Percentiles rank a stretch among this genome's conserved stretches.
phyloP scores from a whole-genome alignment of 2,888 invertebrate genomes.

The Leptopilina syphax region DNA sequence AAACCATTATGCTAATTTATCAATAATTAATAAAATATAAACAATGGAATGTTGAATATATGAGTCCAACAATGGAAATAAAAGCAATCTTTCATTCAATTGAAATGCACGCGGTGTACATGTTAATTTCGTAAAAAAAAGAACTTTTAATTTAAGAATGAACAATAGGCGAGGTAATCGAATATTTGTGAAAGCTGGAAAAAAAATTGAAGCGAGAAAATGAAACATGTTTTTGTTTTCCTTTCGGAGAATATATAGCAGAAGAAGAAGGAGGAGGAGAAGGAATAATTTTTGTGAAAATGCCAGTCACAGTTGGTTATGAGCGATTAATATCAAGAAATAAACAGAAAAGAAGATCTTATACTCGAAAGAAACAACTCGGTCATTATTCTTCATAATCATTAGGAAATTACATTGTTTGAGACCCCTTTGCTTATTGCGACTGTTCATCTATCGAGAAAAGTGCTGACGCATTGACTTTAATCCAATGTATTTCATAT shows the following conservation, averaged over 20 bases:
- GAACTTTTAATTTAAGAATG: not conserved
- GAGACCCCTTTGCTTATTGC: conserved; percentile 63
- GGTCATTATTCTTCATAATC: conserved; percentile 68
- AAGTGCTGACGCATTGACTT: conserved; percentile 70
- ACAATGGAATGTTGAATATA: no score
- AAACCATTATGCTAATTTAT: no score
- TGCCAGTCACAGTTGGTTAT: conserved; percentile 67
- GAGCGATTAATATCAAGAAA: conserved; percentile 54
- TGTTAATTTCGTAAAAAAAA: no score
- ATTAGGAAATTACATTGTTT: conserved; percentile 69
- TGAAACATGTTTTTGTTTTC: conserved; percentile 2
- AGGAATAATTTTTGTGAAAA: conserved; percentile 55
- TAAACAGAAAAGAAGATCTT: conserved; percentile 67
- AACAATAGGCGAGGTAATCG: not conserved
- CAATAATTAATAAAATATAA: no score
- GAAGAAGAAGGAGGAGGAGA: no score
- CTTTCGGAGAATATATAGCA: not conserved
- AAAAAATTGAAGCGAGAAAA: not conserved
- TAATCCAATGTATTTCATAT: conserved; percentile 61
- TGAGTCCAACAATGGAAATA: no score
- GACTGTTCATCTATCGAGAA: conserved; percentile 53
- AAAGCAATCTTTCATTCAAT: no score
- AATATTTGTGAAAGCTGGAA: not conserved
- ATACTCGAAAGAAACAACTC: conserved; percentile 56
- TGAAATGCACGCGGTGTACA: no score